These are phyloP conservation scores for Hozukius guyotensis DNA, from an alignment of 2,797 vertebrate species.

Conservation along the genomic window DNA sequence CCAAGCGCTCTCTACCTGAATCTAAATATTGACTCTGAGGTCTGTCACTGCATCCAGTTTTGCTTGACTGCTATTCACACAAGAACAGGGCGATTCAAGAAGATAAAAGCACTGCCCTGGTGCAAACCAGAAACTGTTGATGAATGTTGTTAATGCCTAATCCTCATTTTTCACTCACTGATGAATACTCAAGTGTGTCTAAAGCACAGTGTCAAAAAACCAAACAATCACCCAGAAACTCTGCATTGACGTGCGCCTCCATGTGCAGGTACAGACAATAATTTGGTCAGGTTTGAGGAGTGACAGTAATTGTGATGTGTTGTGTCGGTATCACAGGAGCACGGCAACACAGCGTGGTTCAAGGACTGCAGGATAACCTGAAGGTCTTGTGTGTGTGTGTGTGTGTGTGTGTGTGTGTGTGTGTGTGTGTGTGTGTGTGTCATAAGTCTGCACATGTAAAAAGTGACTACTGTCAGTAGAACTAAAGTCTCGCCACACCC, in stretches of 20 bases:
- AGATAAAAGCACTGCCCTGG: constrained; percentile 27
- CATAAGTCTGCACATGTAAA: constrained; percentile 26
- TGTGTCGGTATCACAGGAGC: constrained; percentile 36
- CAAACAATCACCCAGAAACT: constrained; percentile 5
- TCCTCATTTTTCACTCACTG: not conserved
- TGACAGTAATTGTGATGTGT: constrained; percentile 45
- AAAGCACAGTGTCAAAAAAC: not conserved
- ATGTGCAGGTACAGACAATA: not conserved
- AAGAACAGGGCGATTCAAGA: constrained; percentile 17
- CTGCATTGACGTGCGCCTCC: not conserved
- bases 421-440: not conserved
- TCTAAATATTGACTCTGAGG: constrained; percentile 60
- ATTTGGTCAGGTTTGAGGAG: constrained; percentile 5
- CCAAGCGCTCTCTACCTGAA: not conserved
- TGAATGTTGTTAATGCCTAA: not conserved
- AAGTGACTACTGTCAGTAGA: constrained; percentile 50
- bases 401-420: constrained; percentile 3
- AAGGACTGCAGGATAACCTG: constrained; percentile 32
- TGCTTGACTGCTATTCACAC: constrained; percentile 18
- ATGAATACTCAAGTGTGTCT: not conserved
- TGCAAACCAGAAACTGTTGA: not conserved
- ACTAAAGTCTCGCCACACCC: constrained; percentile 49
- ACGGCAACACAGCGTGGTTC: constrained; percentile 13
- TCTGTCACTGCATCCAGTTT: constrained; percentile 1
- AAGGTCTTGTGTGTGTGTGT: constrained; percentile 5